A percentile compares a stretch with the other conserved stretches of the same genome.
These are phyloP conservation scores for Dicerorhinus sumatrensis DNA, from an alignment of 2,113 vertebrate species.

Conservation along the genomic window DNA sequence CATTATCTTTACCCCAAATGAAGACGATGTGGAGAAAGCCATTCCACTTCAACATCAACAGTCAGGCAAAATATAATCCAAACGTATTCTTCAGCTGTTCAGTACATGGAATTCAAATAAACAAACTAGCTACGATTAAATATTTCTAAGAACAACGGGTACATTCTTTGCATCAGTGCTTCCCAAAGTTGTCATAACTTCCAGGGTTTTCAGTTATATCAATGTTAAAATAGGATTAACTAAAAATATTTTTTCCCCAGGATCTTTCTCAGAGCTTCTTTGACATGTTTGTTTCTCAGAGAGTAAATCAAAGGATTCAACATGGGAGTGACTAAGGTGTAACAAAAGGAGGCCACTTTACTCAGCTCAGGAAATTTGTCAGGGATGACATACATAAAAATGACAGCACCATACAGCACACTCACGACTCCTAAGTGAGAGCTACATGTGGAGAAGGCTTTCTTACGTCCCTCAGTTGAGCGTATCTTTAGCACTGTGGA, in stretches of 20 bases:
- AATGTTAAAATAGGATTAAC: neutral
- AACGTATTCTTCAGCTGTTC: neutral
- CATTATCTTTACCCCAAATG: neutral
- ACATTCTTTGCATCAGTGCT: neutral
- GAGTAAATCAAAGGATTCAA: conserved; percentile 82
- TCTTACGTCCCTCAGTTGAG: conserved; percentile 68
- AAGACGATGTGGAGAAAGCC: neutral
- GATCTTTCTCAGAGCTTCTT: conserved; percentile 56
- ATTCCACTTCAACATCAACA: neutral
- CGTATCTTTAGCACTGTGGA: conserved; percentile 69
- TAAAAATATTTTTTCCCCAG: neutral
- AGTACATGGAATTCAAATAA: neutral
- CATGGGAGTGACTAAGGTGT: neutral
- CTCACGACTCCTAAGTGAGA: conserved; percentile 75
- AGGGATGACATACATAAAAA: conserved; percentile 77
- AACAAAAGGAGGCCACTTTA: conserved; percentile 69
- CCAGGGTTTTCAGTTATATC: neutral
- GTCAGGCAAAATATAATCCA: neutral
- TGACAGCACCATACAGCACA: conserved; percentile 69
- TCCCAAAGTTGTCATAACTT: neutral
- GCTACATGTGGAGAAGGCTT: neutral
- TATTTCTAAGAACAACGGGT: neutral
- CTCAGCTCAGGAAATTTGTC: conserved; percentile 62
- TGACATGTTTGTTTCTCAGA: conserved; percentile 83
- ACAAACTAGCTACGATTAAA: neutral